These are phyloP conservation scores for Stenodema calcarata DNA, from an alignment of 2,888 invertebrate species.

Conservation along the genomic window DNA sequence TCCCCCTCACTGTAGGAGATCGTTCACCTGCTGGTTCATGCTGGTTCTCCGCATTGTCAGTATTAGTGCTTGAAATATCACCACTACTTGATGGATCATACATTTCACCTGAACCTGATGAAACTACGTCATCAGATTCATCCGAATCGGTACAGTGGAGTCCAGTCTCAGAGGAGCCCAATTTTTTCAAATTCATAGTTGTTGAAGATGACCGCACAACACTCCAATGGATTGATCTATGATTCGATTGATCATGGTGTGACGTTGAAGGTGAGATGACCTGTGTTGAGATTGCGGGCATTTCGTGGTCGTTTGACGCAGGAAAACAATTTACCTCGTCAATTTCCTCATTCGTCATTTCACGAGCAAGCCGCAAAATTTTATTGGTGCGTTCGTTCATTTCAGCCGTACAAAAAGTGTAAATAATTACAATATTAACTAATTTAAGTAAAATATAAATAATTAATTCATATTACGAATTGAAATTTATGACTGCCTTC, in stretches of 20 bases:
- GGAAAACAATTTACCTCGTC: constrained; percentile 7
- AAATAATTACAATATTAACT: not conserved
- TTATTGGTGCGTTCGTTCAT: constrained; percentile 1
- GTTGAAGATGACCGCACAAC: constrained; percentile 2
- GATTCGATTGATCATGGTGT: not conserved
- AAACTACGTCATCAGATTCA: constrained; percentile 13
- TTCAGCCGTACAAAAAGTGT: not conserved
- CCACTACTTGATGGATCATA: constrained; percentile 21
- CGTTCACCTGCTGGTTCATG: not conserved
- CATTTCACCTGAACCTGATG: constrained; percentile 18
- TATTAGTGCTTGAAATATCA: not conserved
- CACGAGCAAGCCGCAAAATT: constrained; percentile 14
- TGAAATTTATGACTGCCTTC: constrained; percentile 9
- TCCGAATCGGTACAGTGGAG: not conserved
- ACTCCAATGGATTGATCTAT: not conserved
- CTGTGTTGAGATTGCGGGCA: not conserved
- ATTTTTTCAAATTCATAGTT: constrained; percentile 4
- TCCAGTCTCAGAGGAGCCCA: not conserved
- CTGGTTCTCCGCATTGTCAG: constrained; percentile 5
- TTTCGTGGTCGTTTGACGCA: not conserved
- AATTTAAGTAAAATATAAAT: not conserved
- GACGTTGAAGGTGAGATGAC: not conserved
- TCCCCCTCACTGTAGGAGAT: not conserved
- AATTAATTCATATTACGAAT: not conserved
- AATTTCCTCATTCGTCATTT: not conserved